Evolutionary conservation across 1,140 invertebrate genomes (phyloP).

Genomic region (Drosophila obscura): DNA sequence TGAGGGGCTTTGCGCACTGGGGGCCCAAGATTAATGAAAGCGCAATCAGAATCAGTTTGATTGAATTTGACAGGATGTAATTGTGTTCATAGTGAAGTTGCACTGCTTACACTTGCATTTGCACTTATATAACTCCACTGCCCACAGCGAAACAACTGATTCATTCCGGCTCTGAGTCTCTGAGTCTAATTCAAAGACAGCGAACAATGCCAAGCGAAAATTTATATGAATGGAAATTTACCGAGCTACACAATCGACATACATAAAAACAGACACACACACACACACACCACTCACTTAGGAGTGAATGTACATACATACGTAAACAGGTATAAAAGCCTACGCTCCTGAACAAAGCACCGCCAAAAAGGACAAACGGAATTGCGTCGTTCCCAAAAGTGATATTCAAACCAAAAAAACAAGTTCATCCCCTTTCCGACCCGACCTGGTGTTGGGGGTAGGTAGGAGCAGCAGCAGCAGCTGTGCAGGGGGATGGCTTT

Average conservation of each 20-base stretch:
- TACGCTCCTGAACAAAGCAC: conserved; percentile 21
- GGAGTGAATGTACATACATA: background rate
- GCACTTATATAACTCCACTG: conserved; percentile 34
- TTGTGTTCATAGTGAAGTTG: conserved; percentile 10
- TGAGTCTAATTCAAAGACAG: background rate
- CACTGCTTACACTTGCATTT: background rate
- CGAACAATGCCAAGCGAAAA: conserved; percentile 40
- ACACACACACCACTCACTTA: conserved; percentile 15
- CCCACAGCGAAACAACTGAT: background rate
- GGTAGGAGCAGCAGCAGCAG: background rate
- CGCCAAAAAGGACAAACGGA: conserved; percentile 58
- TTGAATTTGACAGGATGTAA: conserved; percentile 45
- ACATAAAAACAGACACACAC: too few species aligned
- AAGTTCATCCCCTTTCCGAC: conserved; percentile 44
- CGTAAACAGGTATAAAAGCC: conserved; percentile 53
- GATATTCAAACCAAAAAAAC: conserved; percentile 41
- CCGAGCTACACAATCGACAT: conserved; percentile 31
- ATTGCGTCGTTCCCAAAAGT: conserved; percentile 72
- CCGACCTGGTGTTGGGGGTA: background rate
- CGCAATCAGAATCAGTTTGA: conserved; percentile 10
- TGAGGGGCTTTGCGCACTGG: conserved; percentile 27
- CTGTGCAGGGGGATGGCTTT: conserved; percentile 26
- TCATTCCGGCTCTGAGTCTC: too few species aligned
- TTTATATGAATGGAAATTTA: conserved; percentile 78
- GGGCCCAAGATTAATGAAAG: conserved; percentile 31